Percentiles rank a stretch among this genome's conserved stretches.
Evolutionary conservation across 2,113 vertebrate species (phyloP).

Genomic region (Xyliphius kryptos): DNA sequence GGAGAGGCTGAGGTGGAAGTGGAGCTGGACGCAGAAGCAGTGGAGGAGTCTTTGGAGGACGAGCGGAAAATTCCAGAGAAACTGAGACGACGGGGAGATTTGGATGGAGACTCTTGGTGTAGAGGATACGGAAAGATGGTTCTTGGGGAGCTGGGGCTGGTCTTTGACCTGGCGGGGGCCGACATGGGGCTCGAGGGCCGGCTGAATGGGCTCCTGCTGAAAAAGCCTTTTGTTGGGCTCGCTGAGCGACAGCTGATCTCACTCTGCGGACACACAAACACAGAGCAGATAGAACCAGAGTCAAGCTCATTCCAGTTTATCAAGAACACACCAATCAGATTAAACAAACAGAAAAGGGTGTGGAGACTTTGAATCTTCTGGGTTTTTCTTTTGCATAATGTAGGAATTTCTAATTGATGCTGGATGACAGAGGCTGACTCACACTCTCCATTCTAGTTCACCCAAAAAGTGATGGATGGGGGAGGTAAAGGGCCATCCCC

Average conservation of each 20-base stretch:
- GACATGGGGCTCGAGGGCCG: slow-evolving; percentile 79
- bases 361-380: too few species aligned
- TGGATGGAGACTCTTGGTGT: slow-evolving; percentile 77
- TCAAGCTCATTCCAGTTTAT: too few species aligned
- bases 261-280: slow-evolving; percentile 60
- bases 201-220: slow-evolving; percentile 72
- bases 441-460: too few species aligned
- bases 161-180: slow-evolving; percentile 67
- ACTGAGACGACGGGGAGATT: slow-evolving; percentile 81
- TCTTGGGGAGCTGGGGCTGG: slow-evolving; percentile 74
- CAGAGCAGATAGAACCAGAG: slow-evolving; percentile 10
- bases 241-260: slow-evolving; percentile 61
- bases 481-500: too few species aligned
- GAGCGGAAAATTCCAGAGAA: slow-evolving; percentile 90
- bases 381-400: too few species aligned
- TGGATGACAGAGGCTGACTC: too few species aligned
- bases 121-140: slow-evolving; percentile 77
- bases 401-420: too few species aligned
- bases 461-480: too few species aligned
- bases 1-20: slow-evolving; percentile 77
- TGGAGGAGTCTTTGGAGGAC: slow-evolving; percentile 75
- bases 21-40: slow-evolving; percentile 36
- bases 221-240: slow-evolving; percentile 78
- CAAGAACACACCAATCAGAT: too few species aligned
- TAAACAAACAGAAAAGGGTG: too few species aligned